These are phyloP conservation scores for Meandrina meandrites DNA, from an alignment of 92 coral and sea anemone species.

Conservation along the genomic window DNA sequence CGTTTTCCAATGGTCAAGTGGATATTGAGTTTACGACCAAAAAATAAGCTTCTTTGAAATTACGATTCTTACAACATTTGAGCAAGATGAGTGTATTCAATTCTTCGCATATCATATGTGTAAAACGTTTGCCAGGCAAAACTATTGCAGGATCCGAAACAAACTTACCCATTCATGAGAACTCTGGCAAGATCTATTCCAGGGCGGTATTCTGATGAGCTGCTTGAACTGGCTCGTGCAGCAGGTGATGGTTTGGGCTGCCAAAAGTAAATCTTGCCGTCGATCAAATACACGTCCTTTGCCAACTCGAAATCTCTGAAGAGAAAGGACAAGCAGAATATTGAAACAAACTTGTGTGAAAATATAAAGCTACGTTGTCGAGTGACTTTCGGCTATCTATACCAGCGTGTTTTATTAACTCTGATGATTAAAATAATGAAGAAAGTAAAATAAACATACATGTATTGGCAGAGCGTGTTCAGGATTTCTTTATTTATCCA, in stretches of 20 bases:
- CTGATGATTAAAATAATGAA: no score
- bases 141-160: neutral
- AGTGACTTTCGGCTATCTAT: neutral
- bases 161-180: neutral
- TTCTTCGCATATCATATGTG: no score
- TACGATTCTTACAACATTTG: no score
- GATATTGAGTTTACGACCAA: no score
- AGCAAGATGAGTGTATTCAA: no score
- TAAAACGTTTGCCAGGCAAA: neutral
- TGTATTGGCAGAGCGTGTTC: no score
- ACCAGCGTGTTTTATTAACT: no score
- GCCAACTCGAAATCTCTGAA: neutral
- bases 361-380: neutral
- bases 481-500: no score
- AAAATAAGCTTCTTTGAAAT: no score
- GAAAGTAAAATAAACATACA: no score
- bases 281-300: neutral
- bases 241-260: neutral
- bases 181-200: neutral
- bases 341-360: neutral
- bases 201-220: neutral
- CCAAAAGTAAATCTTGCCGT: neutral
- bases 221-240: neutral
- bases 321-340: neutral
- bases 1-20: no score